These are phyloP conservation scores for Reinhardtius hippoglossoides DNA, from an alignment of 2,113 vertebrate genomes.

Conservation along the genomic window DNA sequence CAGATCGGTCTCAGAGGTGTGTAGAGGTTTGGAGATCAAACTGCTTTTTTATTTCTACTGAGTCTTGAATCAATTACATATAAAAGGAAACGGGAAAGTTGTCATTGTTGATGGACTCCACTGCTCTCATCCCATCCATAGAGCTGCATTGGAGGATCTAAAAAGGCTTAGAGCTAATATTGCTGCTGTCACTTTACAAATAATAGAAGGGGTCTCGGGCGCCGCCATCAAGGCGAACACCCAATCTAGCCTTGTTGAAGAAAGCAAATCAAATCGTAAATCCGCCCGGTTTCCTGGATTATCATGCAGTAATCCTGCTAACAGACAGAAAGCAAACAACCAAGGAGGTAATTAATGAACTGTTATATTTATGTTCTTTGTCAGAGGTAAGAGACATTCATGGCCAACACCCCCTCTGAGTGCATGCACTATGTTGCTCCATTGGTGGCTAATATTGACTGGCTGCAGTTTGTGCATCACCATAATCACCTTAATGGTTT, in stretches of 20 bases:
- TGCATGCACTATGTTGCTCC: neutral
- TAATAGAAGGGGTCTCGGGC: no score
- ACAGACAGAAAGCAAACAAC: neutral
- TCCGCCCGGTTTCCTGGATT: neutral
- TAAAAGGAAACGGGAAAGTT: conserved; percentile 18
- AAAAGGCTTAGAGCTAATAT: neutral
- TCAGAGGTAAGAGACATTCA: neutral
- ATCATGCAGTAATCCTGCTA: neutral
- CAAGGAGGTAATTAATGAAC: neutral
- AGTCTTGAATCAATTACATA: conserved; percentile 41
- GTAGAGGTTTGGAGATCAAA: conserved; percentile 6
- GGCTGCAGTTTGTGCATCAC: conserved; percentile 21
- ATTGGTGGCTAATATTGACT: neutral
- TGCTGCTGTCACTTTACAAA: no score
- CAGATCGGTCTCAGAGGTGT: no score
- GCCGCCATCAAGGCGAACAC: no score
- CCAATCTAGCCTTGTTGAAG: neutral
- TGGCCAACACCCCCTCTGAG: neutral
- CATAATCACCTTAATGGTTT: conserved; percentile 11
- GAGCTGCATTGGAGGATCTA: neutral
- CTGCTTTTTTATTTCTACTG: conserved; percentile 29
- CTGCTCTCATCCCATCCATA: no score
- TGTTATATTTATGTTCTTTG: conserved; percentile 10
- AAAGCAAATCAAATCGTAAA: neutral
- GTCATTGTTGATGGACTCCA: no score